These are phyloP conservation scores for Scytalopus superciliaris DNA, from an alignment of 2,113 vertebrate species.

Conservation along the genomic window DNA sequence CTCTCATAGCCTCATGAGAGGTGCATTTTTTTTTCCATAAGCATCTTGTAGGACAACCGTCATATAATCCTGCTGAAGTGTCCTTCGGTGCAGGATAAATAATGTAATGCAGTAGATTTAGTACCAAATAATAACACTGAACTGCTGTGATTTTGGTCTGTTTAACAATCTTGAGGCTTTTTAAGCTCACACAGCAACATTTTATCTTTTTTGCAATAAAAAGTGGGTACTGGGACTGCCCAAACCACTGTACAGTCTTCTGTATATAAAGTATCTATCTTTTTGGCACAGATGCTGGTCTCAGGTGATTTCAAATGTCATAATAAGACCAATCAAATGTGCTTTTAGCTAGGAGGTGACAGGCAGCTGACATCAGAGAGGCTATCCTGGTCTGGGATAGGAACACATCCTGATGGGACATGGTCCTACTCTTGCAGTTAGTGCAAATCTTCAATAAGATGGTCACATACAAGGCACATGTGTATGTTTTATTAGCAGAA, in stretches of 20 bases:
- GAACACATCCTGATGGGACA: not conserved
- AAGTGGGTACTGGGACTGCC: not conserved
- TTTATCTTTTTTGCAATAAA: not conserved
- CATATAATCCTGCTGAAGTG: not conserved
- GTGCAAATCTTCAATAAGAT: not conserved
- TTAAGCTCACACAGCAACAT: not conserved
- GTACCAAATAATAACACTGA: not conserved
- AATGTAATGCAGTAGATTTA: not conserved
- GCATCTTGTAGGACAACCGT: not conserved
- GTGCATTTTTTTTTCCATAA: conserved; percentile 5
- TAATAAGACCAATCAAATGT: not conserved
- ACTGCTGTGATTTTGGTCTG: not conserved
- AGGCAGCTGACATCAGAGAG: not conserved
- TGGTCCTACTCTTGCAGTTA: rapidly evolving
- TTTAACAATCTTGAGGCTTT: not conserved
- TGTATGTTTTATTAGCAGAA: not conserved
- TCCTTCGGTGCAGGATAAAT: conserved; percentile 16
- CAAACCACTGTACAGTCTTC: not conserved
- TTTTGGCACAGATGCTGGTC: not conserved
- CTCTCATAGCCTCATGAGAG: not conserved
- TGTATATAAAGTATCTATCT: not conserved
- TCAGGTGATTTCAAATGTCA: not conserved
- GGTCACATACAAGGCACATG: rapidly evolving
- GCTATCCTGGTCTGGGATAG: not conserved
- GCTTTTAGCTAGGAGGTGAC: not conserved